Percentiles rank a stretch among this genome's conserved stretches.
phyloP scores from a whole-genome alignment of 2,888 invertebrate genomes.

The Pandemis corylana region DNA sequence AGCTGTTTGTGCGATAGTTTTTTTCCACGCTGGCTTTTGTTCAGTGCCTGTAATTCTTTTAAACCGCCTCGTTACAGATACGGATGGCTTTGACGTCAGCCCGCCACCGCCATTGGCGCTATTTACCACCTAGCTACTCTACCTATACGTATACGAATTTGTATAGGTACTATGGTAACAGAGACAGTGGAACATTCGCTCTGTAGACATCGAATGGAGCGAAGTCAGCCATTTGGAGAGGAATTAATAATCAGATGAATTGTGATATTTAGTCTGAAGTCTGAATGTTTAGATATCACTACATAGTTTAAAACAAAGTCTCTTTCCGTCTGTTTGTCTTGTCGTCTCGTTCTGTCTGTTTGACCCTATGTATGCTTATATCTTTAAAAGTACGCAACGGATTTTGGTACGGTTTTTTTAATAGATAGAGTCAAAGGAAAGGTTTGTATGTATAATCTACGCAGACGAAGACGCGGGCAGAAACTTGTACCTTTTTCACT shows the following conservation, averaged over 20 bases:
- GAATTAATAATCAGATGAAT: background rate
- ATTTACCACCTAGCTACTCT: slow-evolving; percentile 6
- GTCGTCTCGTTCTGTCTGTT: no score
- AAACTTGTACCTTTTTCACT: no score
- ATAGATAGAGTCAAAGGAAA: no score
- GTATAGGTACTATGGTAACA: background rate
- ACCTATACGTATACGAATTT: background rate
- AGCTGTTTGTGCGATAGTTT: slow-evolving; percentile 12
- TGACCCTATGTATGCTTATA: no score
- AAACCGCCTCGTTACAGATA: slow-evolving; percentile 30
- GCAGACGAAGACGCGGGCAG: no score
- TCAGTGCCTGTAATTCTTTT: slow-evolving; percentile 31
- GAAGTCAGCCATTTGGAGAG: background rate
- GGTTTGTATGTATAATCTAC: no score
- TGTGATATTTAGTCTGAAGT: no score
- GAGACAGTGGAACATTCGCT: background rate
- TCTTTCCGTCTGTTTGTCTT: no score
- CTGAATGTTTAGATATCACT: no score
- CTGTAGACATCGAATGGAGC: background rate
- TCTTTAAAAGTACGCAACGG: no score
- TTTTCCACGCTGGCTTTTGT: slow-evolving; percentile 21
- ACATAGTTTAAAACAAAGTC: no score
- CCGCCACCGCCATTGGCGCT: slow-evolving; percentile 1
- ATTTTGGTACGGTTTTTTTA: no score
- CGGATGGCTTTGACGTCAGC: slow-evolving; percentile 12